Evolutionary conservation across 2,113 vertebrate species (phyloP).

Genomic region (Galemys pyrenaicus): DNA sequence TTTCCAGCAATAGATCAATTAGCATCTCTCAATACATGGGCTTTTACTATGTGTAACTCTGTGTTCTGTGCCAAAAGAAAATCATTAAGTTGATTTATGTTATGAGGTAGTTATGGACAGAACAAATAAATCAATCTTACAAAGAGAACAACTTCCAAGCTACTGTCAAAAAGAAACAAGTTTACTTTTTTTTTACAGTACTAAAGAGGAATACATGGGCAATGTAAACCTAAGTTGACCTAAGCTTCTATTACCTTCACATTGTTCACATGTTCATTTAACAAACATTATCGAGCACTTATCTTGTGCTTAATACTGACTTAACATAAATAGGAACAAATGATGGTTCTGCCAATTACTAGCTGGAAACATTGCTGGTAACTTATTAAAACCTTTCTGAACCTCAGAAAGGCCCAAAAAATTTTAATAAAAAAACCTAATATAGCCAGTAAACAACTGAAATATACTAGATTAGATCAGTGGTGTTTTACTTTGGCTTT

Average conservation of each 20-base stretch:
- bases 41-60: neutral
- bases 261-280: neutral
- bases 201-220: neutral
- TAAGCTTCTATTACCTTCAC: neutral
- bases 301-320: neutral
- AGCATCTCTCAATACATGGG: neutral
- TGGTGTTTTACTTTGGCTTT: neutral
- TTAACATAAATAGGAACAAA: neutral
- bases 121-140: neutral
- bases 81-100: neutral
- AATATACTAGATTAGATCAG: neutral
- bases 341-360: neutral
- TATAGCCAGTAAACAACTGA: neutral
- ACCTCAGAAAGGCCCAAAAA: conserved; percentile 9
- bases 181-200: neutral
- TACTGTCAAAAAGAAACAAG: neutral
- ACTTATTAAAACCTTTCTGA: neutral
- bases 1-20: neutral
- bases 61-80: neutral
- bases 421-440: neutral
- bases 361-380: neutral
- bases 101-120: neutral
- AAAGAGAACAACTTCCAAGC: neutral
- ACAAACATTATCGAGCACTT: neutral
- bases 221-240: neutral